These are phyloP conservation scores for Dinoponera quadriceps DNA, from an alignment of 1,140 invertebrate species.

Conservation along the genomic window DNA sequence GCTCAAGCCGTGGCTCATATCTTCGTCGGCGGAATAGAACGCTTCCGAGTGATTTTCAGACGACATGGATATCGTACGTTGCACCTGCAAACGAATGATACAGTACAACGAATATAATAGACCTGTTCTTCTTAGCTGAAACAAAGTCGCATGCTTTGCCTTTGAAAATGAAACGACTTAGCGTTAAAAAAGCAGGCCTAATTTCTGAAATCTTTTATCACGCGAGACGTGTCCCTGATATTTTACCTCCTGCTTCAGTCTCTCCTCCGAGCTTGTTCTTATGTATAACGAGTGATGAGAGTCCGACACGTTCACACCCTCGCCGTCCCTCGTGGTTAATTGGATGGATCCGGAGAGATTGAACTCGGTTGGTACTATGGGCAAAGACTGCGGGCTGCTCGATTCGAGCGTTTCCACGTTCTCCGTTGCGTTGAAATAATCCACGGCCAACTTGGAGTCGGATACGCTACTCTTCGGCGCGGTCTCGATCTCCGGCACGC, in stretches of 20 bases:
- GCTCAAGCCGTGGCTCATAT: conserved; percentile 87
- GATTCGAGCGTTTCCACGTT: conserved; percentile 75
- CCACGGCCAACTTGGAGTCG: conserved; percentile 92
- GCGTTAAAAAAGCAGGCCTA: too few species aligned
- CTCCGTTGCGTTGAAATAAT: conserved; percentile 86
- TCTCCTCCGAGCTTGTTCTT: conserved; percentile 86
- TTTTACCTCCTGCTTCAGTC: conserved; percentile 83
- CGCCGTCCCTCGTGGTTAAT: conserved; percentile 76
- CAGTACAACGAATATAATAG: conserved; percentile 20
- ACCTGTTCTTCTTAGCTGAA: too few species aligned
- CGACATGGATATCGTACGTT: conserved; percentile 93
- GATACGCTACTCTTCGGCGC: conserved; percentile 90
- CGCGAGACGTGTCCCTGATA: neutral
- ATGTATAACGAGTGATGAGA: conserved; percentile 88
- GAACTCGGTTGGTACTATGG: conserved; percentile 77
- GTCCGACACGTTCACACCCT: conserved; percentile 86
- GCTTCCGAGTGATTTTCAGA: conserved; percentile 96
- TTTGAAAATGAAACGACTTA: too few species aligned
- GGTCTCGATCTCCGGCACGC: conserved; percentile 85
- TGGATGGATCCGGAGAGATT: conserved; percentile 77
- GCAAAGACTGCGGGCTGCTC: conserved; percentile 78
- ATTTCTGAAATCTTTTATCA: neutral
- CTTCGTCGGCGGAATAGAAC: conserved; percentile 96
- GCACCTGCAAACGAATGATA: conserved; percentile 85
- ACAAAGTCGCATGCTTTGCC: too few species aligned